Evolutionary conservation across 1,140 invertebrate genomes (phyloP).

Genomic region (Popillia japonica): DNA sequence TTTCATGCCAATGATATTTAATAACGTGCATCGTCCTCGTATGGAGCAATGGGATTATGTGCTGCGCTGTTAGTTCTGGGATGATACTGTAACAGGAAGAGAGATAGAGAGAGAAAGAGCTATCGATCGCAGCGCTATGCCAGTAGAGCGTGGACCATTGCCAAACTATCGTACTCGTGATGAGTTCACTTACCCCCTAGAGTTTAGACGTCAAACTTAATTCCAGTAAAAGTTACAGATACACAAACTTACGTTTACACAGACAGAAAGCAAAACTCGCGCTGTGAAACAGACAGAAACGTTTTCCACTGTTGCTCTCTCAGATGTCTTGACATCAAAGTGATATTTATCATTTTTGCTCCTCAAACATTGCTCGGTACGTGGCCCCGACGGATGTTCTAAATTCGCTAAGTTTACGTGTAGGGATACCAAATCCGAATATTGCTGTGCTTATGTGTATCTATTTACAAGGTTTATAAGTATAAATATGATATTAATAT

Average conservation of each 20-base stretch:
- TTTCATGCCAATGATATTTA: slow-evolving; percentile 6
- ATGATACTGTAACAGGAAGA: background rate
- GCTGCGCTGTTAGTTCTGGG: background rate
- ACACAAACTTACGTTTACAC: background rate
- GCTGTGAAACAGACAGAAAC: background rate
- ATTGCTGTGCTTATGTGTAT: background rate
- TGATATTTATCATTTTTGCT: slow-evolving; percentile 7
- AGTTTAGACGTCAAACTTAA: slow-evolving; percentile 35
- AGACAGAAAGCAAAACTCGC: background rate
- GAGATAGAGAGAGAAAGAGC: background rate
- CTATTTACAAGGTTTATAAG: background rate
- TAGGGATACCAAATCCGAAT: background rate
- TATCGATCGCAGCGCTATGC: slow-evolving; percentile 19
- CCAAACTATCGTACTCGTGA: slow-evolving; percentile 26
- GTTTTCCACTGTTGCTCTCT: slow-evolving; percentile 9
- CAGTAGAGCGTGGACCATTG: slow-evolving; percentile 29
- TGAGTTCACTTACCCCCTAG: slow-evolving; percentile 32
- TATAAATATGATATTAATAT: too few relatives aligned
- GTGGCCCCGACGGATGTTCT: background rate
- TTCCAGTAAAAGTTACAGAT: slow-evolving; percentile 25
- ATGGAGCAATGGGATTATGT: background rate
- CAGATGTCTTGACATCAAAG: background rate
- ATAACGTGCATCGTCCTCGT: background rate
- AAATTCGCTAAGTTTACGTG: background rate
- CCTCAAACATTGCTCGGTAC: background rate